Percentiles rank a stretch among this genome's conserved stretches.
These are phyloP conservation scores for Andrena flavipes DNA, from an alignment of 2,888 invertebrate genomes.

Conservation along the genomic window DNA sequence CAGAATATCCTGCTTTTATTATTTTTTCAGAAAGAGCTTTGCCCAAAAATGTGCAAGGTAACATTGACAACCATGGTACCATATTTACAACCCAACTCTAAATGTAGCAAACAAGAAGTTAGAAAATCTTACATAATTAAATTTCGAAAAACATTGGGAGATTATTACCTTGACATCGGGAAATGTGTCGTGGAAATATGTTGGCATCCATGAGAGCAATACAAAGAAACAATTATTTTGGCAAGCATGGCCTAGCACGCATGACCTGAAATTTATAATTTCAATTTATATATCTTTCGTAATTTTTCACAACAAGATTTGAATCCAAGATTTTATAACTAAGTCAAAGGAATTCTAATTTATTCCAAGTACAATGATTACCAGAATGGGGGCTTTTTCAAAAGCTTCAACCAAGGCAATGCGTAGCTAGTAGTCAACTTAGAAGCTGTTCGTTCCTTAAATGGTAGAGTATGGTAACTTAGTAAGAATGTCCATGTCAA, in stretches of 20 bases:
- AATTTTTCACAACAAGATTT: constrained; percentile 20
- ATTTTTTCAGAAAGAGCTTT: constrained; percentile 88
- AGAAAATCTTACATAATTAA: constrained; percentile 5
- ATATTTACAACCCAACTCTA: constrained; percentile 90
- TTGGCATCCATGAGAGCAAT: constrained; percentile 90
- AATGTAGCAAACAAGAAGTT: constrained; percentile 9
- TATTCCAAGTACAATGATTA: constrained; percentile 76
- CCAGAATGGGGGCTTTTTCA: constrained; percentile 88
- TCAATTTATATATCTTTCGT: neutral
- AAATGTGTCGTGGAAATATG: constrained; percentile 90
- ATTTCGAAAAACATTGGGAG: neutral
- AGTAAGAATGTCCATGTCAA: constrained; percentile 87
- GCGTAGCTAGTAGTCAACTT: constrained; percentile 74
- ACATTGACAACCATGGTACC: constrained; percentile 89
- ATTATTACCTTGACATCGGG: constrained; percentile 87
- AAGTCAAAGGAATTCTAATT: constrained; percentile 27
- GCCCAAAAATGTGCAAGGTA: constrained; percentile 88
- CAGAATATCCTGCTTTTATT: constrained; percentile 86
- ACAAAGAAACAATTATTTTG: constrained; percentile 91
- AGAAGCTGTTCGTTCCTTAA: constrained; percentile 69
- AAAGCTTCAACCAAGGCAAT: constrained; percentile 88
- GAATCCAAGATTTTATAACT: constrained; percentile 21
- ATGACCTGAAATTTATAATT: constrained; percentile 86
- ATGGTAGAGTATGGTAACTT: constrained; percentile 86
- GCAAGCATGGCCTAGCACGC: constrained; percentile 89